These are phyloP conservation scores for Mesitornis unicolor DNA, from an alignment of 2,113 vertebrate species.

Conservation along the genomic window DNA sequence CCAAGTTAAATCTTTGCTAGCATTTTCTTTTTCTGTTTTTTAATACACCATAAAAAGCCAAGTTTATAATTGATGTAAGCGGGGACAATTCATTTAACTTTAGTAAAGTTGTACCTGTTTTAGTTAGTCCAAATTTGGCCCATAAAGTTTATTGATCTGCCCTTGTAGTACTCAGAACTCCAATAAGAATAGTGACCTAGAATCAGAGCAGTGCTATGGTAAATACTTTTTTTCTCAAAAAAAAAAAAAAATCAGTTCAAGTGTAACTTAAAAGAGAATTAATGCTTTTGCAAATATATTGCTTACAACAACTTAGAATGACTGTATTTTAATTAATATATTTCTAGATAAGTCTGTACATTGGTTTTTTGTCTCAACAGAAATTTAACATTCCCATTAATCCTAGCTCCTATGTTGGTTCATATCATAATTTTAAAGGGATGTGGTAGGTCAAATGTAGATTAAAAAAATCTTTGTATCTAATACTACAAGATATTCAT, in stretches of 20 bases:
- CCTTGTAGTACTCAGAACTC: slow-evolving; percentile 35
- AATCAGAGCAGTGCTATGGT: neutral
- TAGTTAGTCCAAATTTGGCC: neutral
- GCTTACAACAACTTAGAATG: neutral
- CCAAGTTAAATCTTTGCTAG: slow-evolving; percentile 36
- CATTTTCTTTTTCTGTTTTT: neutral
- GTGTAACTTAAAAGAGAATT: neutral
- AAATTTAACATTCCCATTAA: neutral
- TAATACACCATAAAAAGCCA: neutral
- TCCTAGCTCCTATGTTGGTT: neutral
- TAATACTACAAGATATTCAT: neutral
- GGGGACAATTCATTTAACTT: neutral
- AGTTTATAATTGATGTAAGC: neutral
- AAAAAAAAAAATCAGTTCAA: neutral
- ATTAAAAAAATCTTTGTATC: neutral
- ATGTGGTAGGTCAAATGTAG: neutral
- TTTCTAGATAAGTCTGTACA: neutral
- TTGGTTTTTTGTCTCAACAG: neutral
- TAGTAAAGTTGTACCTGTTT: neutral
- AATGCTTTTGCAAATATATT: neutral
- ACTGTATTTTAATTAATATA: neutral
- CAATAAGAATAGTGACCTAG: slow-evolving; percentile 7
- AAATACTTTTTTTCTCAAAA: neutral
- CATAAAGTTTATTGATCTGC: slow-evolving; percentile 54
- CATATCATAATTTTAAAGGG: neutral